phyloP scores from a whole-genome alignment of 1,140 invertebrate genomes.

The Lucilia sericata region DNA sequence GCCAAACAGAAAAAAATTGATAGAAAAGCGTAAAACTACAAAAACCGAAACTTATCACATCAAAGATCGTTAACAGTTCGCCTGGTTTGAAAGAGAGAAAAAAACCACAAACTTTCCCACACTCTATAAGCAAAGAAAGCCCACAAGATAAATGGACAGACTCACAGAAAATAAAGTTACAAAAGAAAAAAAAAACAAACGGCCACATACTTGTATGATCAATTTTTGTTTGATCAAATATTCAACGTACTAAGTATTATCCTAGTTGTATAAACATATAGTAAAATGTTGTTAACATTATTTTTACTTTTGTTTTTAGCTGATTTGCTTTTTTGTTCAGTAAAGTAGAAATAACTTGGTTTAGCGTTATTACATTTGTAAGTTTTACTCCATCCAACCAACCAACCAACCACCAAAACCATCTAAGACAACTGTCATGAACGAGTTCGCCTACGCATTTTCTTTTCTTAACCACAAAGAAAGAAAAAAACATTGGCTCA shows the following conservation, averaged over 20 bases:
- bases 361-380: slow-evolving; percentile 36
- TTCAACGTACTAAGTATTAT: not conserved
- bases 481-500: not conserved
- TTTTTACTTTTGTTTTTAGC: not conserved
- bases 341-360: no score
- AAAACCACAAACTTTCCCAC: slow-evolving; percentile 37
- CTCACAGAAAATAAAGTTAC: not conserved
- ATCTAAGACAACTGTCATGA: slow-evolving; percentile 34
- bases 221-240: slow-evolving; percentile 32
- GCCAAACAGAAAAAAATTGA: not conserved
- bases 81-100: not conserved
- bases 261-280: slow-evolving; percentile 1
- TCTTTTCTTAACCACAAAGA: not conserved
- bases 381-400: not conserved
- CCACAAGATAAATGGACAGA: not conserved
- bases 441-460: slow-evolving; percentile 43
- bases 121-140: slow-evolving; percentile 19
- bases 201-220: slow-evolving; percentile 5
- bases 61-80: slow-evolving; percentile 39
- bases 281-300: not conserved
- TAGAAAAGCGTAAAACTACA: not conserved
- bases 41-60: slow-evolving; percentile 33
- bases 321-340: not conserved
- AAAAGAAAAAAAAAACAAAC: slow-evolving; percentile 1
- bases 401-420: not conserved